Conservation (phyloP, 2,113 vertebrate genomes). For the Turnix velox region DNA sequence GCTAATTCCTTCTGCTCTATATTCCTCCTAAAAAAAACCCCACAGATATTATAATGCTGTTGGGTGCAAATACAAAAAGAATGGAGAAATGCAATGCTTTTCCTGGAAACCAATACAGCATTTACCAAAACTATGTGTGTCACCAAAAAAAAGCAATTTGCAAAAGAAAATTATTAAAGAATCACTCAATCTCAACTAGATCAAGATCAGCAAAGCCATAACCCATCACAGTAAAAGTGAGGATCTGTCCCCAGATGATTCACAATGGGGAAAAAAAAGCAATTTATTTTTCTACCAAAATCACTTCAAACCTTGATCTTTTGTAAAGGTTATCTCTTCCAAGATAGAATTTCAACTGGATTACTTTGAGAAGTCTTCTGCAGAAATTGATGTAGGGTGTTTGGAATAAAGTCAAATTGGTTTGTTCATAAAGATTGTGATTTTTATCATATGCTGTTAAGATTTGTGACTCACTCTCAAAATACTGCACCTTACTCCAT, state of each 20-base stretch:
- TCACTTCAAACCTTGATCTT: not conserved
- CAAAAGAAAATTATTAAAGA: not conserved
- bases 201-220: not conserved
- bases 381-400: not conserved
- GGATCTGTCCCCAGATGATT: not conserved
- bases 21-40: slow-evolving; percentile 83
- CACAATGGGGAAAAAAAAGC: not conserved
- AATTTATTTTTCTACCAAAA: not conserved
- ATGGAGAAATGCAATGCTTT: not conserved
- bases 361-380: not conserved
- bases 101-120: fast-evolving
- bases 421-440: not conserved
- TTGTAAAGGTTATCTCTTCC: not conserved
- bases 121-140: not conserved
- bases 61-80: not conserved
- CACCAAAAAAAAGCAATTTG: too few relatives aligned
- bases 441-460: not conserved
- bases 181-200: not conserved
- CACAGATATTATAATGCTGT: not conserved
- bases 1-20: slow-evolving; percentile 91
- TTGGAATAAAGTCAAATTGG: not conserved
- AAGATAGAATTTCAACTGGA: not conserved
- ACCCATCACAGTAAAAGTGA: not conserved
- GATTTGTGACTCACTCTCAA: not conserved
- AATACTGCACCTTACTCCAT: not conserved